These are phyloP conservation scores for Melanargia galathea DNA, from an alignment of 2,888 invertebrate genomes.

Conservation along the genomic window DNA sequence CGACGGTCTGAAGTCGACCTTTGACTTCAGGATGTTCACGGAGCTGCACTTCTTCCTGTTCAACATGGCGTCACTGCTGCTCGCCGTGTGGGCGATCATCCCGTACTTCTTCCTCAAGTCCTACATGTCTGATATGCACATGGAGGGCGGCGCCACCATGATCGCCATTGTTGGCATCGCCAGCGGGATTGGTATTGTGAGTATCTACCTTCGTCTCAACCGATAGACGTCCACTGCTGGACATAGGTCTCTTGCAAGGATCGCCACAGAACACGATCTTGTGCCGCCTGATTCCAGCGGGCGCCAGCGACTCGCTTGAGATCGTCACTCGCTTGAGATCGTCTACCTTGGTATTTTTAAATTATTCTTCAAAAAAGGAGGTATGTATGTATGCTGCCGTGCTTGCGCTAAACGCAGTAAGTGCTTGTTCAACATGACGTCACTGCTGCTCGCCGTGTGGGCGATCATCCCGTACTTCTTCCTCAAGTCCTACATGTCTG, in stretches of 20 bases:
- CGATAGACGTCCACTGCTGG: too few relatives aligned
- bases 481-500: conserved; percentile 84
- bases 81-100: conserved; percentile 96
- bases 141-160: conserved; percentile 88
- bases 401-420: too few relatives aligned
- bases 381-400: too few relatives aligned
- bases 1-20: conserved; percentile 85
- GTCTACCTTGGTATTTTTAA: too few relatives aligned
- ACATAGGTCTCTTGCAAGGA: too few relatives aligned
- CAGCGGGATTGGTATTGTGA: conserved; percentile 94
- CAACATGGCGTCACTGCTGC: conserved; percentile 91
- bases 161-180: conserved; percentile 93
- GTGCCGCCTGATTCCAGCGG: too few relatives aligned
- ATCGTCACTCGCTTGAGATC: too few relatives aligned
- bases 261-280: too few relatives aligned
- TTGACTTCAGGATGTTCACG: conserved; percentile 91
- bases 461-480: conserved; percentile 97
- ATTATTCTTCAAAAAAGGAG: too few relatives aligned
- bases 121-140: conserved; percentile 83
- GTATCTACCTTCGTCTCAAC: conserved; percentile 45
- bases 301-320: too few relatives aligned
- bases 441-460: conserved; percentile 94
- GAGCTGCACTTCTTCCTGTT: conserved; percentile 91
- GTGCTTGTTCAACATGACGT: conserved; percentile 91
- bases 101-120: conserved; percentile 93